phyloP scores from a whole-genome alignment of 2,888 invertebrate genomes.

The Punctoribates punctum region DNA sequence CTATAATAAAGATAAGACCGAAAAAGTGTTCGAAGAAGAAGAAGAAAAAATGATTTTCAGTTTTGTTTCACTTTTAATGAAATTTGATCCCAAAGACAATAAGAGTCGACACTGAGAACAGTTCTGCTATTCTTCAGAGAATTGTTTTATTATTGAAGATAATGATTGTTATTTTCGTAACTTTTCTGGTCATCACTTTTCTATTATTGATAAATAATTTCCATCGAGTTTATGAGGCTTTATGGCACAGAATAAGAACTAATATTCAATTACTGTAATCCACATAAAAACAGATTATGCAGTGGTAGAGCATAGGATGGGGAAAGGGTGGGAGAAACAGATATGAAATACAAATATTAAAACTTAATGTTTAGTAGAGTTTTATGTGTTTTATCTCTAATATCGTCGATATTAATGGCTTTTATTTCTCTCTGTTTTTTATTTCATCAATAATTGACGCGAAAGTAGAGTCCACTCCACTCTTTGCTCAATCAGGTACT shows the following conservation, averaged over 20 bases:
- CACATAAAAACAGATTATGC: background rate
- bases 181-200: background rate
- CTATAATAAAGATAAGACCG: background rate
- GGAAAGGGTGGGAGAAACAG: background rate
- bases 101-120: slow-evolving; percentile 18
- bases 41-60: background rate
- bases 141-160: slow-evolving; percentile 10
- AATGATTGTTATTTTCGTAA: background rate
- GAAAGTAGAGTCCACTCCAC: background rate
- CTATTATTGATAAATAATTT: slow-evolving; percentile 11
- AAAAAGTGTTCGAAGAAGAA: background rate
- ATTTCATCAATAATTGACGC: background rate
- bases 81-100: slow-evolving; percentile 9
- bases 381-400: background rate
- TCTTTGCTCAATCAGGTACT: slow-evolving; percentile 1
- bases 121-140: background rate
- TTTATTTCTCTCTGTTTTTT: slow-evolving; percentile 4
- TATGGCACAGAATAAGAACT: background rate
- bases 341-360: slow-evolving; percentile 10
- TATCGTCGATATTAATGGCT: background rate
- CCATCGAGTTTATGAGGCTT: background rate
- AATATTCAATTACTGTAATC: slow-evolving; percentile 14
- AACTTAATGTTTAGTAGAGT: background rate
- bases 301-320: background rate
- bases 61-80: background rate